Evolutionary conservation across 2,113 vertebrate species (phyloP).

Genomic region (Mobula hypostoma): DNA sequence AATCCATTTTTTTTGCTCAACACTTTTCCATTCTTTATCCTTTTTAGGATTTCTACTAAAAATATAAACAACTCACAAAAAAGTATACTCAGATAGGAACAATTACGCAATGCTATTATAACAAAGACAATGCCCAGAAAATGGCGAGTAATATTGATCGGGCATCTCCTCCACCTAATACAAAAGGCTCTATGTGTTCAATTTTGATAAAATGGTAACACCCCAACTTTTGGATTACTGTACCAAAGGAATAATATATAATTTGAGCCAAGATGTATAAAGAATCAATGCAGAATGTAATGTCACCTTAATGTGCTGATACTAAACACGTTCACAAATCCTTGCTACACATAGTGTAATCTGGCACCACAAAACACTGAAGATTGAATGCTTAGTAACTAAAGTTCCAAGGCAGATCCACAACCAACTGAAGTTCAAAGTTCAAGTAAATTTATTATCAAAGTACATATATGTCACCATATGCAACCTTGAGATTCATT

Average conservation of each 20-base stretch:
- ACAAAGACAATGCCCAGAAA: not conserved
- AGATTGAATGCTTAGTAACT: not conserved
- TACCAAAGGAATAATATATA: not conserved
- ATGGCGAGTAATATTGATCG: not conserved
- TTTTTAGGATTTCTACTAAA: not conserved
- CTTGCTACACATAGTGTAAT: not conserved
- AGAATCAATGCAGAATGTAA: not conserved
- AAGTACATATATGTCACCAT: no score
- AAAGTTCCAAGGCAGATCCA: not conserved
- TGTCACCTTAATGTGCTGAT: not conserved
- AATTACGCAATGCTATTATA: not conserved
- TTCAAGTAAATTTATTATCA: no score
- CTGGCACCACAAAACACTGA: not conserved
- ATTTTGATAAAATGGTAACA: not conserved
- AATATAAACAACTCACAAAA: not conserved
- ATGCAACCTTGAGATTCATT: no score
- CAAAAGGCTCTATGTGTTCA: not conserved
- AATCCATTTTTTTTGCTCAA: not conserved
- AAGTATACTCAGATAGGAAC: not conserved
- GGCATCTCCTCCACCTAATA: not conserved
- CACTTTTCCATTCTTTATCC: not conserved
- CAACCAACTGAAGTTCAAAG: no score
- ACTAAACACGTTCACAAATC: not conserved
- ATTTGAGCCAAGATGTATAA: not conserved
- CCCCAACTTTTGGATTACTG: not conserved